phyloP scores from a whole-genome alignment of 64 coral and sea anemone species.

The Exaiptasia diaphana region DNA sequence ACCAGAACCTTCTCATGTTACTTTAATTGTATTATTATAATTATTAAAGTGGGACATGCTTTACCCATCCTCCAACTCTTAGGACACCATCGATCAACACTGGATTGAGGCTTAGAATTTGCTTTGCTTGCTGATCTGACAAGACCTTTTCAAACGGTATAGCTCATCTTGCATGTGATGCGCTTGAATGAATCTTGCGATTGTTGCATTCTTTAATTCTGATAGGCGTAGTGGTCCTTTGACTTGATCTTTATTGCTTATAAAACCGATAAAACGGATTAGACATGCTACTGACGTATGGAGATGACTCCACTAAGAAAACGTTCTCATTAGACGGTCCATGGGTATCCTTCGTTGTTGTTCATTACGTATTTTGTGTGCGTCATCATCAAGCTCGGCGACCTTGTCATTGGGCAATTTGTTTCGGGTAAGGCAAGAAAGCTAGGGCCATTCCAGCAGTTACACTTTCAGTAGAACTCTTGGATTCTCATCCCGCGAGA shows the following conservation, averaged over 20 bases:
- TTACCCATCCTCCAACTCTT: constrained; percentile 20
- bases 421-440: constrained; percentile 10
- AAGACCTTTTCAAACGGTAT: too few relatives aligned
- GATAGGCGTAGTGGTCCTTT: too few relatives aligned
- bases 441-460: neutral
- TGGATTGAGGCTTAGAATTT: too few relatives aligned
- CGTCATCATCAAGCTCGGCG: neutral
- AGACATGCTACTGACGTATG: too few relatives aligned
- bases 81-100: constrained; percentile 1
- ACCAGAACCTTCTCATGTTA: too few relatives aligned
- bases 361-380: neutral
- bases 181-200: too few relatives aligned
- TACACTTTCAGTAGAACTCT: neutral
- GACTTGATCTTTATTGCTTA: too few relatives aligned
- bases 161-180: too few relatives aligned
- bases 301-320: neutral
- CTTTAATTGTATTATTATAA: too few relatives aligned
- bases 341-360: neutral
- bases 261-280: too few relatives aligned
- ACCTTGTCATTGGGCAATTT: neutral
- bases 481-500: constrained; percentile 8
- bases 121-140: too few relatives aligned
- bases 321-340: neutral
- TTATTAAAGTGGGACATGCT: neutral
- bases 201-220: too few relatives aligned